These are phyloP conservation scores for Istiophorus platypterus DNA, from an alignment of 2,113 vertebrate species.

Conservation along the genomic window DNA sequence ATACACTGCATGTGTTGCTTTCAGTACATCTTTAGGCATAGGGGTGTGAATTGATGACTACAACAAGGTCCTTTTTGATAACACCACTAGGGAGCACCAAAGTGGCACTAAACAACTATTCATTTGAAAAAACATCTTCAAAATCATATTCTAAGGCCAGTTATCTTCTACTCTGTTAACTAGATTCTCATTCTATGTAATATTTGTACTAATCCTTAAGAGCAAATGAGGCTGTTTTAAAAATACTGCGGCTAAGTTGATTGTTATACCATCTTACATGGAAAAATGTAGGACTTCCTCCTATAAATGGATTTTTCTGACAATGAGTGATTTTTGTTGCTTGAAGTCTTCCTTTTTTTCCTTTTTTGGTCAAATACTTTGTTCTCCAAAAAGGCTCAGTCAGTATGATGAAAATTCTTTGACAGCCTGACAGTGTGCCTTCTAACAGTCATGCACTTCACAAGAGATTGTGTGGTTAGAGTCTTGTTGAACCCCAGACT, in stretches of 20 bases:
- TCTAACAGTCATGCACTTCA: no score
- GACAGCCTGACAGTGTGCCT: no score
- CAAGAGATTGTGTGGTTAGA: not conserved
- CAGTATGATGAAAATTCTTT: no score
- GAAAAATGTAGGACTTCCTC: not conserved
- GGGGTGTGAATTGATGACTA: not conserved
- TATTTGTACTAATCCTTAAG: no score
- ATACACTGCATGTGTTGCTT: not conserved
- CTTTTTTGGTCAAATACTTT: constrained; percentile 7
- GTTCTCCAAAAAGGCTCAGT: no score
- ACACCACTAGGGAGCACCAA: not conserved
- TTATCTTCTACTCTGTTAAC: not conserved
- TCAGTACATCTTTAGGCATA: not conserved
- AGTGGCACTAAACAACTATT: not conserved
- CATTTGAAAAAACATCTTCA: not conserved
- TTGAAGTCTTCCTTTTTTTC: not conserved
- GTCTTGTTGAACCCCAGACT: no score
- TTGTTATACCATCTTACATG: not conserved
- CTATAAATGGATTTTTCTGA: not conserved
- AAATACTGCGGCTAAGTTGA: not conserved
- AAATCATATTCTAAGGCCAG: not conserved
- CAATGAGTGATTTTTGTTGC: not conserved
- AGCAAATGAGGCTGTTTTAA: no score
- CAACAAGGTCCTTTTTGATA: not conserved
- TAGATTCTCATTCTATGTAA: no score